Percentiles rank a stretch among this genome's conserved stretches.
These are phyloP conservation scores for Siphlonurus alternatus DNA, from an alignment of 2,888 invertebrate species.

Conservation along the genomic window DNA sequence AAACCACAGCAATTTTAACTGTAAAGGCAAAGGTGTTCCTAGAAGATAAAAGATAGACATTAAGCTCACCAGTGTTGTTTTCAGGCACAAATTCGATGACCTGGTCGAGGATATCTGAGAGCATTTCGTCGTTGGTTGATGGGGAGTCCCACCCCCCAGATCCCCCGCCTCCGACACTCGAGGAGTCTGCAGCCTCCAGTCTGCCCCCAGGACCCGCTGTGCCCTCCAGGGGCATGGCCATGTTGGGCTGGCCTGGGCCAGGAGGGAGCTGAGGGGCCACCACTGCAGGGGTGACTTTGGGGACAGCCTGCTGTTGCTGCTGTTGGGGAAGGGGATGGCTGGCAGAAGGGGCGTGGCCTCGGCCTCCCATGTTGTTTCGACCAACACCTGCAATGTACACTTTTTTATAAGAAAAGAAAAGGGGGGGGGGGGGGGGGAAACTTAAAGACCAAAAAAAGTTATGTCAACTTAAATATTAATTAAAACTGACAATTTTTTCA, in stretches of 20 bases:
- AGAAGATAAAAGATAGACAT: no score
- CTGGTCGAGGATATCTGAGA: slow-evolving; percentile 72
- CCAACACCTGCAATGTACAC: not conserved
- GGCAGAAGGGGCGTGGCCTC: slow-evolving; percentile 15
- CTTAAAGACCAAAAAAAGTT: no score
- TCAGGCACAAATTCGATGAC: slow-evolving; percentile 68
- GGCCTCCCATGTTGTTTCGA: not conserved
- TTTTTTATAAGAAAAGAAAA: no score
- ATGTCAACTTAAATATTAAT: no score
- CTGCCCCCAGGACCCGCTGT: slow-evolving; percentile 15
- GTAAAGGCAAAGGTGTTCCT: no score
- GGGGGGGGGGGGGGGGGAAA: no score
- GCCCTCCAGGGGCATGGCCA: slow-evolving; percentile 25
- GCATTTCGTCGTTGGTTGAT: slow-evolving; percentile 13
- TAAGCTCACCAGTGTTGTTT: slow-evolving; percentile 19
- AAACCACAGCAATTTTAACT: no score
- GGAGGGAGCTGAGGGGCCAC: slow-evolving; percentile 25
- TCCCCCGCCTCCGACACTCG: not conserved
- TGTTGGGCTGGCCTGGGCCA: slow-evolving; percentile 23
- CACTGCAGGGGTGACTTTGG: slow-evolving; percentile 21
- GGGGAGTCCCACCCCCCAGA: not conserved
- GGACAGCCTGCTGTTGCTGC: slow-evolving; percentile 27
- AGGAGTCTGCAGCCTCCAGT: slow-evolving; percentile 21
- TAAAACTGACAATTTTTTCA: no score
- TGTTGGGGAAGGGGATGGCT: slow-evolving; percentile 18